Percentiles rank a stretch among this genome's conserved stretches.
Evolutionary conservation across 1,140 invertebrate species (phyloP).

Genomic region (Eubasilissa regina): DNA sequence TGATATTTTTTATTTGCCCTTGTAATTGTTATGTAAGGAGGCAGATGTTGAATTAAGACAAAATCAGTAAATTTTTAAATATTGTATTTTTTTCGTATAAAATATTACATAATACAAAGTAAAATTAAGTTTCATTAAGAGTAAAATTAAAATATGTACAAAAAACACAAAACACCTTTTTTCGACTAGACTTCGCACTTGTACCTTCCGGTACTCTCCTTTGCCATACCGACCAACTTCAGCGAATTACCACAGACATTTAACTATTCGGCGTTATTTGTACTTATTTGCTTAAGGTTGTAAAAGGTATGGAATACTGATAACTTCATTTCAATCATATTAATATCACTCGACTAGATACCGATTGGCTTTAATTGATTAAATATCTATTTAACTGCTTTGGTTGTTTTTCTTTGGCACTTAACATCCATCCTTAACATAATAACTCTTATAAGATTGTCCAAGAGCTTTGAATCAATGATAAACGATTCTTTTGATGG

Average conservation of each 20-base stretch:
- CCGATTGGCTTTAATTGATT: background rate
- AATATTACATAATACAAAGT: slow-evolving; percentile 55
- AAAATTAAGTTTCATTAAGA: slow-evolving; percentile 51
- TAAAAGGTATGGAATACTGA: slow-evolving; percentile 18
- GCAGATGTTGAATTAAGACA: slow-evolving; percentile 20
- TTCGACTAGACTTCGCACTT: slow-evolving; percentile 26
- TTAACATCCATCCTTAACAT: background rate
- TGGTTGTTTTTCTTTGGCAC: too few relatives aligned
- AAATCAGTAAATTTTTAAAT: slow-evolving; percentile 16
- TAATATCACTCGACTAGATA: background rate
- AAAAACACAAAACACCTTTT: slow-evolving; percentile 39
- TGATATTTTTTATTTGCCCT: too few relatives aligned
- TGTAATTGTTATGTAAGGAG: background rate
- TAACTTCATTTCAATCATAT: background rate
- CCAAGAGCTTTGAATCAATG: background rate
- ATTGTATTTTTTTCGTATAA: slow-evolving; percentile 50
- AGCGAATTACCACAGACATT: background rate
- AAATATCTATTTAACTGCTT: too few relatives aligned
- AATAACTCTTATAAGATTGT: background rate
- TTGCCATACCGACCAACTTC: background rate
- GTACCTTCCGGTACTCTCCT: background rate
- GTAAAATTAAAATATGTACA: slow-evolving; percentile 36
- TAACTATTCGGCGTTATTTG: slow-evolving; percentile 14
- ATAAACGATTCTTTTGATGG: background rate
- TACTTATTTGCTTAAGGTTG: slow-evolving; percentile 2